Percentiles rank a stretch among this genome's conserved stretches.
Conservation (phyloP, 2,888 invertebrate species). For the Boloria euphrosyne region DNA sequence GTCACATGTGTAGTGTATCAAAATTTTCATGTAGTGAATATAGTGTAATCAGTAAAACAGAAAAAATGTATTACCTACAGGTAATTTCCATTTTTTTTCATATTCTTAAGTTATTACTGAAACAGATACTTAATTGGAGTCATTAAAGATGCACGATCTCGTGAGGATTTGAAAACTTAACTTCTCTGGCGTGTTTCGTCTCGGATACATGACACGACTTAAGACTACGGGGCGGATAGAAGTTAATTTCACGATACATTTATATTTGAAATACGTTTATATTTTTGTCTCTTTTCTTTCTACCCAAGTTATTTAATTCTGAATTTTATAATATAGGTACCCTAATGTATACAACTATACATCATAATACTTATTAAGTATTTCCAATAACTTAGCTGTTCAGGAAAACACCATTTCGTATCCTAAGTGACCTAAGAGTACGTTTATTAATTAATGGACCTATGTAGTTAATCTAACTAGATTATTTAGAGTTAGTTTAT, state of each 20-base stretch:
- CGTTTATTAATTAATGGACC: constrained; percentile 12
- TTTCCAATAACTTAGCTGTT: not conserved
- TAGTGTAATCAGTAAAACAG: constrained; percentile 18
- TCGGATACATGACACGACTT: not conserved
- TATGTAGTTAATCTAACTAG: constrained; percentile 17
- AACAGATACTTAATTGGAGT: not conserved
- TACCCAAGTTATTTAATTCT: no score
- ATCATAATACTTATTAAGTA: not conserved
- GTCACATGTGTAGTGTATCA: constrained; percentile 61
- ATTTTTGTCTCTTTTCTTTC: no score
- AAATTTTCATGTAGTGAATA: constrained; percentile 20
- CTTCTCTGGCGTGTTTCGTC: constrained; percentile 2
- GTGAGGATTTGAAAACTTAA: constrained; percentile 13
- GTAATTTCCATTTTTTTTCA: constrained; percentile 18
- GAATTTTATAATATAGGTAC: not conserved
- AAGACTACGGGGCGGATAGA: not conserved
- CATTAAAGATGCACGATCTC: not conserved
- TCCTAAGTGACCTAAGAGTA: not conserved
- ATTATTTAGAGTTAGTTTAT: constrained; percentile 26
- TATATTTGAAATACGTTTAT: not conserved
- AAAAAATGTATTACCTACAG: constrained; percentile 16
- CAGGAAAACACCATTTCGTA: not conserved
- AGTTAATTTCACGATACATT: not conserved
- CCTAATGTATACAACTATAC: constrained; percentile 2
- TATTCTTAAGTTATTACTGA: not conserved